Evolutionary conservation across 2,113 vertebrate genomes (phyloP).

Genomic region (Chrysemys picta): DNA sequence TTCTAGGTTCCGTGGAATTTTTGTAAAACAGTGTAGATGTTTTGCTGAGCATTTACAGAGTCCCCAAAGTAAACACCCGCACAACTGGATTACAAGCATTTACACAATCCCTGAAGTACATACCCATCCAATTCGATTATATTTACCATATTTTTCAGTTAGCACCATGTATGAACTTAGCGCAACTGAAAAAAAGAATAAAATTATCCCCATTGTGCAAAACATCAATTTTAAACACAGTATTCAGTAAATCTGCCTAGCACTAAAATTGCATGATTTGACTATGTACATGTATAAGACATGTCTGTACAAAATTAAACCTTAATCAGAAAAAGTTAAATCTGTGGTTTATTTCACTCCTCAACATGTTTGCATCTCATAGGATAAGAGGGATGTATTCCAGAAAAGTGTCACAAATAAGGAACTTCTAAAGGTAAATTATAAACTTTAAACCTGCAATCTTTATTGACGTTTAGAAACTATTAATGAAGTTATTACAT

Average conservation of each 20-base stretch:
- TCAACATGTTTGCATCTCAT: neutral
- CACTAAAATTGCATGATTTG: neutral
- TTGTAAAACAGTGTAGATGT: neutral
- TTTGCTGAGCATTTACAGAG: neutral
- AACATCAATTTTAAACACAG: neutral
- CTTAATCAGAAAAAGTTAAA: neutral
- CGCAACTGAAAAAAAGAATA: neutral
- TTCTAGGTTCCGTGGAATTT: neutral
- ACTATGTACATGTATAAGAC: neutral
- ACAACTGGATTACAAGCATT: neutral
- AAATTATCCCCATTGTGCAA: neutral
- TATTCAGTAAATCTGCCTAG: neutral
- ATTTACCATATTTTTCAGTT: neutral
- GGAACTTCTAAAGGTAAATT: neutral
- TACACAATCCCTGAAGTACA: neutral
- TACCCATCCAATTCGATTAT: rapidly evolving
- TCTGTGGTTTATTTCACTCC: neutral
- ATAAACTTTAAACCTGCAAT: neutral
- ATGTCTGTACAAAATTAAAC: neutral
- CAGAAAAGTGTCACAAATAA: neutral
- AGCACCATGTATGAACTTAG: neutral
- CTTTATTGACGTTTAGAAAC: neutral
- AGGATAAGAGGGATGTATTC: neutral
- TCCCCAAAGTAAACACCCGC: rapidly evolving
- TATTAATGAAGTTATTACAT: neutral